A percentile compares a stretch with the other conserved stretches of the same genome.
phyloP scores from a whole-genome alignment of 2,797 vertebrate species.

The Xenopus petersii region DNA sequence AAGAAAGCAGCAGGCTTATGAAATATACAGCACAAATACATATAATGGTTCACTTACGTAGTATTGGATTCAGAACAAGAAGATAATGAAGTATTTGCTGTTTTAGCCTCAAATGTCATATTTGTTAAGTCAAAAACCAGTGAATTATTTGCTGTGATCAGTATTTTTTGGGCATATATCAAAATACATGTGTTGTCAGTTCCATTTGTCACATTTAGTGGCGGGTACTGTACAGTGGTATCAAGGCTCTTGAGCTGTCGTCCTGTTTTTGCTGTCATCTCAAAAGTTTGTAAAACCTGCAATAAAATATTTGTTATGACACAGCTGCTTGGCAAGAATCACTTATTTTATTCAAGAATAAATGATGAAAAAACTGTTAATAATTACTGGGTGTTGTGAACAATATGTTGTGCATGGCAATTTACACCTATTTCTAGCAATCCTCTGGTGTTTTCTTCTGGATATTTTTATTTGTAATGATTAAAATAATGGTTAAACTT shows the following conservation, averaged over 20 bases:
- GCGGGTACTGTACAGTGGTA: conserved; percentile 48
- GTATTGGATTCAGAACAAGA: conserved; percentile 56
- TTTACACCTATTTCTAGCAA: no score
- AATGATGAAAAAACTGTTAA: no score
- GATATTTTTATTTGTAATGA: no score
- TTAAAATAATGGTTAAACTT: no score
- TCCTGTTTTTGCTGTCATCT: conserved; percentile 41
- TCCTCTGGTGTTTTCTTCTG: no score
- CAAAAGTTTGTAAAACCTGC: conserved; percentile 55
- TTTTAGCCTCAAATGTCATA: conserved; percentile 55
- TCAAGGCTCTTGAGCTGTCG: conserved; percentile 56
- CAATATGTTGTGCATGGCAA: no score
- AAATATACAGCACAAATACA: not conserved
- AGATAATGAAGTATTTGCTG: conserved; percentile 52
- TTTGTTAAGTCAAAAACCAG: conserved; percentile 57
- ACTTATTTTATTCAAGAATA: no score
- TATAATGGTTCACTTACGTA: conserved; percentile 55
- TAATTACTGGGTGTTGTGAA: no score
- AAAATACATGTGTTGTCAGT: conserved; percentile 57
- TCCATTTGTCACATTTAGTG: conserved; percentile 59
- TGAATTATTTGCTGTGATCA: conserved; percentile 46
- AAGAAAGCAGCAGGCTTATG: no score
- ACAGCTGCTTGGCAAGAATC: no score
- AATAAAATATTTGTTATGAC: conserved; percentile 21
- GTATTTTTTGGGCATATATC: conserved; percentile 59